Evolutionary conservation across 92 coral and sea anemone genomes (phyloP), one percentile per base, ranked within the genome.

Genomic region (Porites divaricata): DNA sequence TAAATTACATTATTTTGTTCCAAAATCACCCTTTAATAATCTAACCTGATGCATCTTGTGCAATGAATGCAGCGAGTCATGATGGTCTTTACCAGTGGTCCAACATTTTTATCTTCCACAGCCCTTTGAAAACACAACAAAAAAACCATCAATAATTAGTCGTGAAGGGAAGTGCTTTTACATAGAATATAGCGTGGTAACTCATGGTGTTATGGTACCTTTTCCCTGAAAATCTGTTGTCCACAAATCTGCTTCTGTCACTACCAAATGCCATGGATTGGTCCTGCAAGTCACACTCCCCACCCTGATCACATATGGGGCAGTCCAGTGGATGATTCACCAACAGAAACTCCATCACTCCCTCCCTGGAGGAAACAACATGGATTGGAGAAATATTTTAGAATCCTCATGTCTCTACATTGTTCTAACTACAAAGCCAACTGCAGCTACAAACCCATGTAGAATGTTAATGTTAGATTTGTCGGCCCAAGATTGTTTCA

Each of bases 211-310:
- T 19, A 4, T 8, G 26, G 16, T 80, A 97, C 99, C 99, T 95
- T 76, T 97, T 97, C 61, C 99, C 99, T 61, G 98, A 85, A 74
- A 97, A 93, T 65, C 78, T 87, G 80, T 97, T 97, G 88, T 97
- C 99, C 4, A 97, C 99, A 93, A 97, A 97, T 76, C 99, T 93
- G 87, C 98, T 97, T 85, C 99, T 91, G 78, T 97, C 99, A 83
- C 95, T 97, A 50, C 99, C 99, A 95, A 97, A 97, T 56, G 98
- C 99, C 99, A 97, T 97, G n/a, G 99, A 97, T 81, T 97, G 99
- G 70, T 97, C 99, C 93, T 97, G 99, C 14, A 95, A 91, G 73
- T 96, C 99, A 52, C 99, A 95, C 79, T 97, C 98, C 13, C 98
- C 99, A 35, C 98, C 99, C 78, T 97, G 99, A 63, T 97, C 99